Percentiles rank a stretch among this genome's conserved stretches.
Evolutionary conservation across 1,140 invertebrate species (phyloP).

Genomic region (Ips typographus): DNA sequence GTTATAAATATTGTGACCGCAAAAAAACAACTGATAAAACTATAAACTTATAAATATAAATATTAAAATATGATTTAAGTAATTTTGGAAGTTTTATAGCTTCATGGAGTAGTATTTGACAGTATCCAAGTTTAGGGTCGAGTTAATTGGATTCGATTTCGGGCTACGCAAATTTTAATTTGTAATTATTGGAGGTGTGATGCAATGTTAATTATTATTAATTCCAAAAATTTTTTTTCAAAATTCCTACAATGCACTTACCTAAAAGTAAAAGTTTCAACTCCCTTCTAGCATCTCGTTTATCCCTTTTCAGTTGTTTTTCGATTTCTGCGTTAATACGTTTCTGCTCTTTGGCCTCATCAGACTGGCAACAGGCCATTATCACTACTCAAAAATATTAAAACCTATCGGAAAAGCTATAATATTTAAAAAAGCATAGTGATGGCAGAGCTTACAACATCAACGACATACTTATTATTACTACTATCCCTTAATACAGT

Average conservation of each 20-base stretch:
- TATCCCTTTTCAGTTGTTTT: conserved; percentile 97
- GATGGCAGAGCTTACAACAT: neutral
- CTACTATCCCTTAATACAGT: neutral
- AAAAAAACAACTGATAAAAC: no score
- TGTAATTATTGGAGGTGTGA: no score
- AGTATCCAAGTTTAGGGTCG: no score
- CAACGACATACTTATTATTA: neutral
- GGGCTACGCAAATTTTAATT: no score
- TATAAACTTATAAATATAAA: no score
- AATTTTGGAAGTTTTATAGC: no score
- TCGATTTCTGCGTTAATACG: conserved; percentile 99
- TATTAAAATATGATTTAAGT: no score
- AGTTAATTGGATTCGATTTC: no score
- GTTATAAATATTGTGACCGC: no score
- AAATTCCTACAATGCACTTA: neutral
- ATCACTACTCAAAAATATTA: no score
- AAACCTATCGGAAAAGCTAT: no score
- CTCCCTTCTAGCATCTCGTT: conserved; percentile 98
- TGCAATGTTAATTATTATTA: neutral
- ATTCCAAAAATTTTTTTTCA: neutral
- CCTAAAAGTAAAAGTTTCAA: conserved; percentile 93
- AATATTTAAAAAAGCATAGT: neutral
- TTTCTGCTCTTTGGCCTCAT: conserved; percentile 99
- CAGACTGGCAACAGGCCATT: conserved; percentile 97
- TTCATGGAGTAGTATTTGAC: no score